A percentile compares a stretch with the other conserved stretches of the same genome.
These are phyloP conservation scores for Acridotheres tristis DNA, from an alignment of 2,797 vertebrate genomes.

Conservation along the genomic window DNA sequence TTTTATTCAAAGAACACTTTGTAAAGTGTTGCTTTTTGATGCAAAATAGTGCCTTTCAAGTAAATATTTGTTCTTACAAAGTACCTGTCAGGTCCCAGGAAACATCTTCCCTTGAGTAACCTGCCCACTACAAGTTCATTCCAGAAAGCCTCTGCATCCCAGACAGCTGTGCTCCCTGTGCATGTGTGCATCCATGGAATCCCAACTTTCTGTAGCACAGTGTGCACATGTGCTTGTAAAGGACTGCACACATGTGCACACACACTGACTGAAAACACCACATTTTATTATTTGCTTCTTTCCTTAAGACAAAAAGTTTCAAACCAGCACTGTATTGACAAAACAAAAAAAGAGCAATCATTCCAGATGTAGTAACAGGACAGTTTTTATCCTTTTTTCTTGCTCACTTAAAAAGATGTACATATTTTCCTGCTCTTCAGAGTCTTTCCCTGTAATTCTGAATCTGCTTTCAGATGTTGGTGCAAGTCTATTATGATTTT, in stretches of 20 bases:
- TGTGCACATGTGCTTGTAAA: accelerated
- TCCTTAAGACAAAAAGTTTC: not conserved
- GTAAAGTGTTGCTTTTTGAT: not conserved
- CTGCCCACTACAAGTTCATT: not conserved
- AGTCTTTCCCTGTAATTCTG: not conserved
- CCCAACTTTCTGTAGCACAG: not conserved
- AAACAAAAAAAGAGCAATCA: not conserved
- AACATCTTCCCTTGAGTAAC: not conserved
- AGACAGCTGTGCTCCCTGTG: not conserved
- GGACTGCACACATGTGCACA: accelerated
- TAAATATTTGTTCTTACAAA: not conserved
- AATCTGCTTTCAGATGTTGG: not conserved
- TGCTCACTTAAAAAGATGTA: not conserved
- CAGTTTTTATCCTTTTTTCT: not conserved
- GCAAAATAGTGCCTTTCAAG: not conserved
- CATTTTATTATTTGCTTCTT: not conserved
- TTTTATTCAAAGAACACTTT: not conserved
- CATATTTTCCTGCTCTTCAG: not conserved
- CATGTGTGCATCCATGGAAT: not conserved
- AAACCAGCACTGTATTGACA: not conserved
- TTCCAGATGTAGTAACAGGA: not conserved
- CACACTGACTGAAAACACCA: not conserved
- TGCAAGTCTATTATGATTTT: not conserved
- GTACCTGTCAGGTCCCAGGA: not conserved
- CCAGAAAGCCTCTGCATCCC: not conserved